Evolutionary conservation across 2,888 invertebrate species (phyloP), one percentile per base, ranked within the genome.

Genomic region (Artemia sinica): DNA sequence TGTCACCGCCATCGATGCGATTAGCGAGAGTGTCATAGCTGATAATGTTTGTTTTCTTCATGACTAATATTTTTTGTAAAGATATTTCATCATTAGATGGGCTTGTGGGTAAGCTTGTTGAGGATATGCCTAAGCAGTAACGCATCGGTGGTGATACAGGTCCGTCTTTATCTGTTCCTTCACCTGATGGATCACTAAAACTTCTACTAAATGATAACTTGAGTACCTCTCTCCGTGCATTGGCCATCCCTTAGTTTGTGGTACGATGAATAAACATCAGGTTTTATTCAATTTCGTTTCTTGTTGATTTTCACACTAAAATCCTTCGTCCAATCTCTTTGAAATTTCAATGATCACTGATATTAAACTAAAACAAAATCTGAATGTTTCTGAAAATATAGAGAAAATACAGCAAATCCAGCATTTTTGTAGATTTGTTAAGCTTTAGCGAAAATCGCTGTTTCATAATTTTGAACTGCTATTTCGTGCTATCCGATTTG

Each of bases 21-120:
- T 77, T 74, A 13, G 80, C 82, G 67, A 84, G 77, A 65, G 79
- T 81, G 73, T 81, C 82, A 8, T 81, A 76, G 70, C 80, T 80
- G 70, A 84, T 75, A 10, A 80, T 79, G 58, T 78, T 76, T 14
- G 83, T 81, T 70, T 80, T 79, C 74, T 80, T 79, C 66, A 82
- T 75, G 63, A 83, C 78, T 72, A 82, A 76, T 69, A 80, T 78
- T 49, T 82, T 77, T 72, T 82, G 82, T 41, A 82, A 75, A 52
- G 80, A 80, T 66, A 79, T 79, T 73, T 79, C 81, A 74, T 84
- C 84, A 66, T 80, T 80, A 76, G 82, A 82, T n/a, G 76, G 76
- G 13, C 74, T 74, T 50, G 75, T 72, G 9, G 76, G 76, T 65
- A 76, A 73, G 69, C 74, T 74, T 58, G 73, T 68, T 10, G 73